phyloP scores from a whole-genome alignment of 2,113 vertebrate species.

The Gallinago undulata region DNA sequence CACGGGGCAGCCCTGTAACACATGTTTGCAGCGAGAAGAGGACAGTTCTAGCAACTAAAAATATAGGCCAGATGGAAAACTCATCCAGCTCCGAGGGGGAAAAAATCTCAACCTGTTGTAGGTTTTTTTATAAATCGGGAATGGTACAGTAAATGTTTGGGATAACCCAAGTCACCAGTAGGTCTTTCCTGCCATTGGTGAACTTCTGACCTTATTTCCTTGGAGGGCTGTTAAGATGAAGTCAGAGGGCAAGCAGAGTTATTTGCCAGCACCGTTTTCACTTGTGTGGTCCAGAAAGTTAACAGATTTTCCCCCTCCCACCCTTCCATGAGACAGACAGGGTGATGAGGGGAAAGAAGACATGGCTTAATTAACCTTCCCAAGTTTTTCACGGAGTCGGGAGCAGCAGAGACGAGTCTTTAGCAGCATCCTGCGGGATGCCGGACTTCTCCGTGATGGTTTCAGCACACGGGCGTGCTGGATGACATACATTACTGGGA shows the following conservation, averaged over 20 bases:
- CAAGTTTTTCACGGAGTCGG: background rate
- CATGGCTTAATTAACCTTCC: constrained; percentile 15
- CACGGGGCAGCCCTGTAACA: constrained; percentile 68
- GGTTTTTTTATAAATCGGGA: constrained; percentile 74
- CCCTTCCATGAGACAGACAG: constrained; percentile 59
- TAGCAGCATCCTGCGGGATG: background rate
- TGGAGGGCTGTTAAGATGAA: constrained; percentile 87
- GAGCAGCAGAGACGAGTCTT: background rate
- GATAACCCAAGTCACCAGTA: constrained; percentile 79
- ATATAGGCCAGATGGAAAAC: constrained; percentile 76
- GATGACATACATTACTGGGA: background rate
- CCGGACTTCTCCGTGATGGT: background rate
- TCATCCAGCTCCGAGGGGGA: constrained; percentile 54
- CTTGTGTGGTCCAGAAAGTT: constrained; percentile 97
- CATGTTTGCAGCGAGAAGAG: constrained; percentile 65
- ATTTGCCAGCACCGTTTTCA: constrained; percentile 86
- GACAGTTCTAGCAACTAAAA: constrained; percentile 65
- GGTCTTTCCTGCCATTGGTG: constrained; percentile 88
- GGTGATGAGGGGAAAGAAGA: constrained; percentile 10
- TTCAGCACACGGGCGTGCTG: background rate
- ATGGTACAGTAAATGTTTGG: constrained; percentile 75
- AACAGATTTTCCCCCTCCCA: constrained; percentile 71
- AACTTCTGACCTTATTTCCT: constrained; percentile 93
- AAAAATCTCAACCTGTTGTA: constrained; percentile 45
- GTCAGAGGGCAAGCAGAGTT: constrained; percentile 91